These are phyloP conservation scores for Stenoptilia bipunctidactyla DNA, from an alignment of 2,888 invertebrate genomes.

Conservation along the genomic window DNA sequence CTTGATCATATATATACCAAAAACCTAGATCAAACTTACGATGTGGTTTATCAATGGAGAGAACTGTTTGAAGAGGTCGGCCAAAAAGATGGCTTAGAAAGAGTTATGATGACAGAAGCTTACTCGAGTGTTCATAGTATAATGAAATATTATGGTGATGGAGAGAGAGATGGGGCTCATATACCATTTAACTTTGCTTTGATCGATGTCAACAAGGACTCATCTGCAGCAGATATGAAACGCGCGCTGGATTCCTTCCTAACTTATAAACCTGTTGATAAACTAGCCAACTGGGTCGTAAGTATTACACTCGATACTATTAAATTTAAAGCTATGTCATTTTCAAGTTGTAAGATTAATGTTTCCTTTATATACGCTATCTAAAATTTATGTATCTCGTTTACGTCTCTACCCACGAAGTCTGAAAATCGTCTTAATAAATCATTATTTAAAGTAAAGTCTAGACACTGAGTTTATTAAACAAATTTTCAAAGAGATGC, in stretches of 20 bases:
- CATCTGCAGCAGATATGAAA: constrained; percentile 73
- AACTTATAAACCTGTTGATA: constrained; percentile 71
- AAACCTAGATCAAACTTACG: constrained; percentile 71
- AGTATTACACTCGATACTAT: no score
- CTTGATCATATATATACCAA: constrained; percentile 74
- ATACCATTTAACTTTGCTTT: constrained; percentile 86
- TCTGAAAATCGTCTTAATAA: no score
- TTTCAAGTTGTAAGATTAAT: no score
- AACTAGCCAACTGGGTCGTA: constrained; percentile 83
- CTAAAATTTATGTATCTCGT: no score
- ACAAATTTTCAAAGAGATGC: no score
- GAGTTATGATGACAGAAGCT: constrained; percentile 84
- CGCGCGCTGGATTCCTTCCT: constrained; percentile 75
- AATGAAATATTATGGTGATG: constrained; percentile 76
- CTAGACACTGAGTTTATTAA: no score
- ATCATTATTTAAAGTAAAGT: no score
- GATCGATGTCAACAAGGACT: constrained; percentile 70
- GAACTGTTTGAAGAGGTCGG: constrained; percentile 71
- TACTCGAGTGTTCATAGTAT: constrained; percentile 73
- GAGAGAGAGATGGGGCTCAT: constrained; percentile 73
- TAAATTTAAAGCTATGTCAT: no score
- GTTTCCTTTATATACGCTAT: no score
- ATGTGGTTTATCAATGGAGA: constrained; percentile 77
- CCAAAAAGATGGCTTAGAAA: constrained; percentile 45
- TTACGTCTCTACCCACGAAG: no score